These are phyloP conservation scores for Lithosia quadra DNA, from an alignment of 2,888 invertebrate genomes.

Conservation along the genomic window DNA sequence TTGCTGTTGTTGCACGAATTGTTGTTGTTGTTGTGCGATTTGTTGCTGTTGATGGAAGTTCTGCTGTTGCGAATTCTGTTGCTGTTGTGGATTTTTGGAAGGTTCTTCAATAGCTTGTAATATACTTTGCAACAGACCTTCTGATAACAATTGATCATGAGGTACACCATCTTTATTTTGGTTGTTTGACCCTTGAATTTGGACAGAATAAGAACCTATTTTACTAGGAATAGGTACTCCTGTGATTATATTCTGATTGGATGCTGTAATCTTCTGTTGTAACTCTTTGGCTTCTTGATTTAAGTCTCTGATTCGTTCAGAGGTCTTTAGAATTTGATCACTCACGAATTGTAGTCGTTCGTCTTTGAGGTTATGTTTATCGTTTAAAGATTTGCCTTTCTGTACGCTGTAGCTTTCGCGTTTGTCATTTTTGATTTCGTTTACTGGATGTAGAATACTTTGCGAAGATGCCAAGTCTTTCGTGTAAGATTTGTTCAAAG, in stretches of 20 bases:
- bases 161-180: conserved; percentile 81
- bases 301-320: conserved; percentile 74
- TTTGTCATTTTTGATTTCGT: conserved; percentile 55
- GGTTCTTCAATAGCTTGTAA: conserved; percentile 94
- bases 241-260: conserved; percentile 65
- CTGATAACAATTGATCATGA: conserved; percentile 92
- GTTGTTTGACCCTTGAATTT: conserved; percentile 91
- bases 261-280: conserved; percentile 74
- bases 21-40: conserved; percentile 23
- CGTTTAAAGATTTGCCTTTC: conserved; percentile 72
- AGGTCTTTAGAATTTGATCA: conserved; percentile 77
- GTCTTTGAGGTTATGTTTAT: conserved; percentile 66
- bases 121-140: conserved; percentile 93
- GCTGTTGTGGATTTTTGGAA: conserved; percentile 12
- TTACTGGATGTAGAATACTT: conserved; percentile 69
- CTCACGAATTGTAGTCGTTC: conserved; percentile 69
- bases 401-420: conserved; percentile 60
- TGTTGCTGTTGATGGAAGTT: conserved; percentile 14
- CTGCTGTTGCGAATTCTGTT: conserved; percentile 13
- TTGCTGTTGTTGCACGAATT: conserved; percentile 2
- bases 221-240: conserved; percentile 63
- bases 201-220: conserved; percentile 90
- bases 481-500: conserved; percentile 77
- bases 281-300: conserved; percentile 76
- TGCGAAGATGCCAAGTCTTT: conserved; percentile 74